Evolutionary conservation across 2,888 invertebrate species (phyloP), one percentile per base, ranked within the genome.

Genomic region (Liodrosophila aerea): DNA sequence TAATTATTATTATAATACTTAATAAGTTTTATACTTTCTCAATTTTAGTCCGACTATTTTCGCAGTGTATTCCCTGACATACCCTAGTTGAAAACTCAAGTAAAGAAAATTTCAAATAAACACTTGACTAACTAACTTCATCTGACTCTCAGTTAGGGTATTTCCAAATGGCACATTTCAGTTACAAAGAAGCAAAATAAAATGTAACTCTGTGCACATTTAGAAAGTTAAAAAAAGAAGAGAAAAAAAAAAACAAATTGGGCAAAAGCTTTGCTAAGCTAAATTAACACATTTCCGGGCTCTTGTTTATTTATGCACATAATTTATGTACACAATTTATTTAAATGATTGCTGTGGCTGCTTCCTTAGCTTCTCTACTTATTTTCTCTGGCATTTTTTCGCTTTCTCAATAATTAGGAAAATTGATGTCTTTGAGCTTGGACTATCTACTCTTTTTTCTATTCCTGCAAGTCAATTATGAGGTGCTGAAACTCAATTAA

Each of bases 261-360:
- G 39, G 18, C 44, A 60, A 59, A 60, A 47, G 45, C 30, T 34
- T 53, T 33, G 54, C 41, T 54, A 37, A 59, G 73, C 49, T 58
- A 73, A 81, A 84, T 81, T 78, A 84, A 73, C 78, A 78, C 78
- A 64, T 84, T 76, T 71, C 13, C 57, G 49, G 36, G 7, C 58
- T 43, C 41, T 58, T 76, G 65, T 60, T 73, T 68, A 64, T 66
- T 67, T 64, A 56, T 53, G 47, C 53, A 47, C 60, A 63, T 61
- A 73, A 76, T 61, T 83, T 61, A 61, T 73, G 59, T 43, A 54
- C 46, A 61, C 49, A 66, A 71, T 70, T 70, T 76, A 65, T 64
- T 73, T 49, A 54, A 58, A 43, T 41, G 31, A 53, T 56, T 61
- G 64, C 34, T 29, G 54, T 67, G 67, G 4, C 2, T n/a, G 9